Base-by-base conservation (phyloP, 1,140 invertebrate species). In the Argopecten irradians region DNA sequence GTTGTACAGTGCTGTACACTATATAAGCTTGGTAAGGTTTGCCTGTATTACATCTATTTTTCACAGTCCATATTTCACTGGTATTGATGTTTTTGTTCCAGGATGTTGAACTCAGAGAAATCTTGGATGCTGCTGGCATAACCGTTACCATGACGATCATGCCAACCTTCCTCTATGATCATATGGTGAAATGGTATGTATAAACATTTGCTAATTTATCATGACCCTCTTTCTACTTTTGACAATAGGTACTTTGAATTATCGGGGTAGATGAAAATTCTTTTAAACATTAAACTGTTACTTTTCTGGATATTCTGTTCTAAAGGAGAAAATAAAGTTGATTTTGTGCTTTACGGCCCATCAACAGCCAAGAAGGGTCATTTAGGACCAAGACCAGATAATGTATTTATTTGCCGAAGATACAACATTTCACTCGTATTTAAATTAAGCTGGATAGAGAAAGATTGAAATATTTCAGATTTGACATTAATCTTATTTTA, bases 171-270 rank as follows among this genome's bases (percentile, higher is more conserved):
- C 96, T 99, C 84, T 99, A 97, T 95, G 97, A 98, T 83, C 98
- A 99, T 94, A 98, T 99, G 96, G 97, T 98, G 93, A 98, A 98
- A 96, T 98, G 98, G 98, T 98, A 96, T 97, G 97, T 90, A 41
- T 71, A 28, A 71, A 1, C n/a, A 16, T n/a, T 5, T 71, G 11
- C 1, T 71, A n/a, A 71, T 28, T 71, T 71, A n/a, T 16, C n/a
- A 28, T 71, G n/a, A 28, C 28, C 28, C 55, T 71, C 22, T 8
- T n/a, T 71, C 28, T n/a, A n/a, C n/a, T n/a, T n/a, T n/a, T n/a
- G n/a, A n/a, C n/a, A n/a, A n/a, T n/a, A n/a, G n/a, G n/a, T n/a
- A n/a, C n/a, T n/a, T n/a, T n/a, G n/a, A n/a, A n/a, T n/a, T n/a
- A n/a, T n/a, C n/a, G n/a, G n/a, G n/a, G n/a, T n/a, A n/a, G n/a